Base-by-base conservation (phyloP, 2,888 invertebrate genomes). In the Coelinius sp. region DNA sequence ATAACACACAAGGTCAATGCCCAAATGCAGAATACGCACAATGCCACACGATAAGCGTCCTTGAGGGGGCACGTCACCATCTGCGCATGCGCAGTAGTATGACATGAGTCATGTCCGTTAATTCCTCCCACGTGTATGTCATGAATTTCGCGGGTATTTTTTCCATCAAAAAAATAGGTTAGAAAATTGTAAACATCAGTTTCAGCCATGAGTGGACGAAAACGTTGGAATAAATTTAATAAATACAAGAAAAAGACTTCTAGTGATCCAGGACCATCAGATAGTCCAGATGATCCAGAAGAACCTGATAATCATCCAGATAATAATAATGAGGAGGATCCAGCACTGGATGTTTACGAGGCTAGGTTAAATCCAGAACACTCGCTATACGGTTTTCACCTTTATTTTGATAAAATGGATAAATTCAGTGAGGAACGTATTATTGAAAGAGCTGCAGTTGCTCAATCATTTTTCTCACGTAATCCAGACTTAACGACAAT, bases 391-490 rank as follows among this genome's bases (percentile, higher is more conserved):
- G 25, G 67, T 27, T 38, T 10, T n/a, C 63, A 59, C 22, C 20
- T 17, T 22, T 59, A 59, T 59, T 27, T 71, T 44, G 22, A 69
- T 27, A 49, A 14, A 46, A 38, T 59, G 59, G 63, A 68, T 20
- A 53, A 62, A n/a, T 56, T 20, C 17, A 56, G 49, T 17, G 88
- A 89, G 31, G 90, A 89, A 8, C 85, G 88, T 0, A 85, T 90
- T 17, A 87, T 90, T 4, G 84, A 85, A 67, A 91, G 90, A 79
- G 85, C 92, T 2, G 84, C 89, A 79, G 87, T 89, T 6, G 88
- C 92, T 76, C 90, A 92, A 82, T 84, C 86, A 2, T 93, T 91
- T 81, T 89, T 93, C 46, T 81, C 86, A 67, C 86, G 85, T 68
- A 89, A 90, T 81, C 81, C 83, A 69, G 80, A 85, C 72, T 85